Base-by-base conservation (phyloP, 2,888 invertebrate genomes). In the Synanthedon formicaeformis region DNA sequence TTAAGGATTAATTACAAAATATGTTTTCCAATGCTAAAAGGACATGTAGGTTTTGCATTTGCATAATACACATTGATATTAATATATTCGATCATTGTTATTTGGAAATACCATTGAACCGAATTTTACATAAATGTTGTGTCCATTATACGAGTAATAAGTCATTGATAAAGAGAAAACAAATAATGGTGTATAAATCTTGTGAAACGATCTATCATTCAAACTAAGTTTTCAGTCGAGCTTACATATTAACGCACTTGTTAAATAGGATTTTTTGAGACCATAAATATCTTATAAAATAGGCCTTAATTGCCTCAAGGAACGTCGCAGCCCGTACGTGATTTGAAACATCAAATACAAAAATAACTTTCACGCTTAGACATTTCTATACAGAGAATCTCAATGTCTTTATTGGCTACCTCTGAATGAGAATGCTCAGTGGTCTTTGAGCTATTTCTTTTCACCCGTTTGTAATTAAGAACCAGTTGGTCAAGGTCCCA, bases 261-360 rank as follows among this genome's bases (percentile, higher is more conserved):
- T 41, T n/a, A 41, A 13, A 3, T 10, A 5, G 41, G n/a, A 41
- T 12, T 41, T 41, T 53, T 53, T 14, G 53, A 53, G 51, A 48
- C 51, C 41, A 27, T 41, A 41, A n/a, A n/a, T 13, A 41, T 52
- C 23, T 53, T 50, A 48, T 54, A 49, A 51, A 51, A 40, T 48
- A 55, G 51, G 51, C 52, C 51, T 13, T 40, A 40, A 50, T 55
- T 53, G 53, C 41, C 51, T 51, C 13, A 1, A 13, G 13, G 45
- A 45, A 45, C 45, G 14, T 45, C 45, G 45, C 12, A 8, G 6
- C 6, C 11, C 45, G 45, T 45, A 45, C 12, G 45, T 45, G 45
- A 45, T 45, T 12, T 45, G n/a, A 45, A 45, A 45, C 4, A 13
- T 45, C 14, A 14, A 45, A 13, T 4, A n/a, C 14, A 45, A 45